Base-by-base conservation (phyloP, 2,888 invertebrate species). In the Platycheirus albimanus region DNA sequence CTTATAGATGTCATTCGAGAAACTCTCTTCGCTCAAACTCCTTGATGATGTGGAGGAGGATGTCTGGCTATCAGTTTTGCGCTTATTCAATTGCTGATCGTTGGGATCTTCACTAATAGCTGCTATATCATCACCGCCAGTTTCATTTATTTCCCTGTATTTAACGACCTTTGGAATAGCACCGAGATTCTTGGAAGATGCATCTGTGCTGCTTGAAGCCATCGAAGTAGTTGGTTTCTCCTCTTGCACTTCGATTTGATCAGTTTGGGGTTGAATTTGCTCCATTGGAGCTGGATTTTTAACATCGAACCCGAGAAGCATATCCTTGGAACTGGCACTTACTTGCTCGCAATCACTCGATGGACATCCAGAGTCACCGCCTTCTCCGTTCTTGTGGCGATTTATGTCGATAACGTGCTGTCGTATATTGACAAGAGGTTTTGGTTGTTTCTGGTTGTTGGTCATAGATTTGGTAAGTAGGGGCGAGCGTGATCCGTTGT, bases 301-400 rank as follows among this genome's bases (percentile, higher is more conserved):
- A 69, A 83, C 52, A 54, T 88, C 87, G 49, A 94, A 90, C 10
- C 87, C 85, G 5, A 95, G 91, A 11, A 94, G 91, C 86, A 94
- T 93, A 89, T 95, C 95, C 90, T 95, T 95, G 11, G 95, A 95
- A 87, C 94, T 94, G 24, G 94, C 94, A 88, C 94, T 94, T 45
- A 93, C 92, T 87, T 93, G 93, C 87, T 94, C 94, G 81, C 90
- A 90, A 80, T 91, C 91, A 85, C 91, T 91, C 5, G 91, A 90
- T 4, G 90, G 90, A 67, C 90, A 90, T 7, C 90, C 90, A 0
- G 91, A 90, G 56, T 93, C 93, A 86, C 93, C 91, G 85, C 93
- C 91, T 75, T 90, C 91, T 85, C 88, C 90, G 84, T 89, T 89
- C 85, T 87, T 89, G 80, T 83, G 64, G 13, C 66, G 74, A 28